Conservation (phyloP, 2,888 invertebrate genomes). For the Petrolisthes cinctipes region DNA sequence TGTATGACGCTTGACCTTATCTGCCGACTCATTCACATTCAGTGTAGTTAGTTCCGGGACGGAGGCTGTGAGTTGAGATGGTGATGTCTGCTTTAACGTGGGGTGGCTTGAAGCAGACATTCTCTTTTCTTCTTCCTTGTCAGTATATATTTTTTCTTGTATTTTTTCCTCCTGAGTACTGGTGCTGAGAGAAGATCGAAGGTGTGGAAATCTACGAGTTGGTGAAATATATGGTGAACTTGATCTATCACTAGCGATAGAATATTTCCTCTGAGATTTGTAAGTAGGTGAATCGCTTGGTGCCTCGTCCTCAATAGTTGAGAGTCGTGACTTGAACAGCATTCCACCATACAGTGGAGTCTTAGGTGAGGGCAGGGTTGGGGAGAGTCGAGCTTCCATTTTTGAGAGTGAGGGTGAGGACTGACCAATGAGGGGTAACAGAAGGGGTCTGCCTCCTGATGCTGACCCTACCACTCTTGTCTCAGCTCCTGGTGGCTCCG, state of each 20-base stretch:
- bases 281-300: not conserved
- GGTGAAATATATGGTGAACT: not conserved
- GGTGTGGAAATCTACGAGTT: not conserved
- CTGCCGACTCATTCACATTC: not conserved
- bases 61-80: not conserved
- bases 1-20: not conserved
- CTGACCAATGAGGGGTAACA: not conserved
- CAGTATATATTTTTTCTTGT: not conserved
- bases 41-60: not conserved
- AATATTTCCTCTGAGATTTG: not conserved
- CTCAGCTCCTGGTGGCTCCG: no score
- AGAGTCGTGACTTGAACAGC: not conserved
- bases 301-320: not conserved
- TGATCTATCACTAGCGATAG: not conserved
- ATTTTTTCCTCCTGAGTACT: not conserved
- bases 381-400: no score
- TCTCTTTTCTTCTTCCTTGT: not conserved
- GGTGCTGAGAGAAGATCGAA: not conserved
- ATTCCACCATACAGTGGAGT: not conserved
- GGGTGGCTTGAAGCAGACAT: not conserved
- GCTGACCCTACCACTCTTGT: not conserved
- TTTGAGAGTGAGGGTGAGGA: not conserved
- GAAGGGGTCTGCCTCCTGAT: not conserved
- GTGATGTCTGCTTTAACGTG: constrained; percentile 2
- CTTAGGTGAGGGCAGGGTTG: not conserved